Percentiles rank a stretch among this genome's conserved stretches.
Conservation (phyloP, 2,888 invertebrate genomes). For the Pimpla rufipes region DNA sequence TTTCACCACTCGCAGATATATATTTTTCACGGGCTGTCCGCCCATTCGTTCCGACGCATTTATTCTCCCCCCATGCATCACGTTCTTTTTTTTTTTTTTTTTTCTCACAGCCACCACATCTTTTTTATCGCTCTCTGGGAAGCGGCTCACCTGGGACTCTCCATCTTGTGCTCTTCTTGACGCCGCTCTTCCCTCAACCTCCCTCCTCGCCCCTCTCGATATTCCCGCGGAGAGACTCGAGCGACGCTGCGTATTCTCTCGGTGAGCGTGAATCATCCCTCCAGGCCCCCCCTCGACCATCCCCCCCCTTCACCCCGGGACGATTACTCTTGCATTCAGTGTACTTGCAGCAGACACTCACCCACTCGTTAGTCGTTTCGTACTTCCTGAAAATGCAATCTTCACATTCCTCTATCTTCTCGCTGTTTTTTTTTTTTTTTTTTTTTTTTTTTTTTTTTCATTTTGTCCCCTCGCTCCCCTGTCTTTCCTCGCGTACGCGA, state of each 20-base stretch:
- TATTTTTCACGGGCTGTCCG: constrained; percentile 16
- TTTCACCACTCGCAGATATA: background rate
- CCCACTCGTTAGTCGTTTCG: constrained; percentile 32
- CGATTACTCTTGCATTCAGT: constrained; percentile 21
- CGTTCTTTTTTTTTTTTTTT: background rate
- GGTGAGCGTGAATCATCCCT: constrained; percentile 40
- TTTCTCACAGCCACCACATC: background rate
- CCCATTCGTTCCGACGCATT: background rate
- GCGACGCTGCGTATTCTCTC: constrained; percentile 16
- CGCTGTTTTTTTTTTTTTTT: background rate
- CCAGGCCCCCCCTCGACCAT: background rate
- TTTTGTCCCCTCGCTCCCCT: background rate
- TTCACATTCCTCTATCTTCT: background rate
- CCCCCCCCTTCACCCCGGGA: background rate
- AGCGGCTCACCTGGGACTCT: constrained; percentile 51
- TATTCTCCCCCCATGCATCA: constrained; percentile 26
- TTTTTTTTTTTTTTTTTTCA: background rate
- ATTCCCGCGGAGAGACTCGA: constrained; percentile 31
- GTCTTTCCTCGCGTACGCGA: background rate
- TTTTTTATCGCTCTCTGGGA: constrained; percentile 53
- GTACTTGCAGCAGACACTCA: constrained; percentile 9
- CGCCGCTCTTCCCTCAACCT: constrained; percentile 12
- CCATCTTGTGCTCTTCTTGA: constrained; percentile 17
- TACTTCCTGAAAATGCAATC: constrained; percentile 44
- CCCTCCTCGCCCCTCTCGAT: constrained; percentile 35